These are phyloP conservation scores for Crypturellus undulatus DNA, from an alignment of 2,113 vertebrate genomes.

Conservation along the genomic window DNA sequence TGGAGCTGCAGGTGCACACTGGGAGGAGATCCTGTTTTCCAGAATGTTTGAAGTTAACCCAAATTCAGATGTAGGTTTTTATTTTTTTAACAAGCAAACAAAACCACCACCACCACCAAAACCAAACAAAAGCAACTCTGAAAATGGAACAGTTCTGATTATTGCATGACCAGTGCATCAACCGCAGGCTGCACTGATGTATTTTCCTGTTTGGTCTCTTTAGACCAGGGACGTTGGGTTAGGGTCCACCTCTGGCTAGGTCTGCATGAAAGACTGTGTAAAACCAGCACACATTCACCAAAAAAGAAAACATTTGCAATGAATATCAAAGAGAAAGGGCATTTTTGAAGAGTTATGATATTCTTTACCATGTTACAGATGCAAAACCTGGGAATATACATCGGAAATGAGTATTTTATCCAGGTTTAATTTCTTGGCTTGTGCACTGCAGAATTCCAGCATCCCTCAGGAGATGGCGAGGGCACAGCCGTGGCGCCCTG, in stretches of 20 bases:
- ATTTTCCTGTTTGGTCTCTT: not conserved
- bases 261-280: not conserved
- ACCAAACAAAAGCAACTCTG: not conserved
- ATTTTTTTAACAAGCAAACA: not conserved
- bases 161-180: not conserved
- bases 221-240: not conserved
- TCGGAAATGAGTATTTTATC: not conserved
- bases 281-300: not conserved
- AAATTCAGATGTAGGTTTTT: slow-evolving; percentile 23
- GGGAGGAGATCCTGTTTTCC: not conserved
- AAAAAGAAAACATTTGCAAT: not conserved
- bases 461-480: accelerated
- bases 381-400: not conserved
- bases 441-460: not conserved
- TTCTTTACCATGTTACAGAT: not conserved
- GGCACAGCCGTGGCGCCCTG: not conserved
- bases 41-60: not conserved
- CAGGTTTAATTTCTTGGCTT: not conserved
- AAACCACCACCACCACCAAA: not conserved
- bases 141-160: not conserved
- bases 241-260: not conserved
- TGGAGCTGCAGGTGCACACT: not conserved
- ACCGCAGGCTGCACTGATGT: not conserved
- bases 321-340: not conserved
- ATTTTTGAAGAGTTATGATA: not conserved